Base-by-base conservation (phyloP, 1,140 invertebrate genomes). In the Ptiloglossa arizonensis region DNA sequence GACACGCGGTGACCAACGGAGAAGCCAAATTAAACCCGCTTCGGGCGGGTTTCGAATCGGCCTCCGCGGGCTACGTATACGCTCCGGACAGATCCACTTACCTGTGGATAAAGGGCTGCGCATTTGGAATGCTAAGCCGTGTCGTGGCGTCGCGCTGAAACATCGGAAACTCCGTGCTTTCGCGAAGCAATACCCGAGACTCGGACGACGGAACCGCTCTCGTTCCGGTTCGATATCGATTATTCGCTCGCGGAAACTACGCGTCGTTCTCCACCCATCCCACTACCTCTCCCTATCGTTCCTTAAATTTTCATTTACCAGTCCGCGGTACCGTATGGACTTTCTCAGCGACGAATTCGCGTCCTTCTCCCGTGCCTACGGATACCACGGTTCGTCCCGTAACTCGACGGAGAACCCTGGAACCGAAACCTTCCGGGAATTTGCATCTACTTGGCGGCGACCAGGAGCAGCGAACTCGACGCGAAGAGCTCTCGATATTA, bases 1-100 rank as follows among this genome's bases (percentile, higher is more conserved):
- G 56, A 19, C 48, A 32, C 24, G 24, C 5, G 17, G 46, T 9
- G 35, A 0, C 1, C 48, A 22, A 35, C 56, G n/a, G n/a, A 35
- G 8, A 4, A 50, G 29, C 41, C 41, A 44, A 64, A 74, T 74
- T 73, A 73, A 64, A 35, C 52, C 8, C 4, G 44, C 24, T 24
- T 68, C 48, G 24, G 22, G 59, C 35, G n/a, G n/a, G 35, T 60
- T 60, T n/a, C 32, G 57, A 35, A 38, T 60, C n/a, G 27, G 19
- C 32, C 32, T 44, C 19, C 38, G 35, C 9, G 19, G 59, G 5
- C 59, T 38, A 3, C n/a, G 35, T 11, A 6, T 35, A 29, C 8
- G 35, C 41, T 41, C 41, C 8, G 41, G 24, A 24, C 17, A 13
- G 35, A 62, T 62, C 15, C 38, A 62, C 59, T 62, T 62, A 62